phyloP scores from a whole-genome alignment of 2,888 invertebrate genomes.

The Podotricha telesiphe region DNA sequence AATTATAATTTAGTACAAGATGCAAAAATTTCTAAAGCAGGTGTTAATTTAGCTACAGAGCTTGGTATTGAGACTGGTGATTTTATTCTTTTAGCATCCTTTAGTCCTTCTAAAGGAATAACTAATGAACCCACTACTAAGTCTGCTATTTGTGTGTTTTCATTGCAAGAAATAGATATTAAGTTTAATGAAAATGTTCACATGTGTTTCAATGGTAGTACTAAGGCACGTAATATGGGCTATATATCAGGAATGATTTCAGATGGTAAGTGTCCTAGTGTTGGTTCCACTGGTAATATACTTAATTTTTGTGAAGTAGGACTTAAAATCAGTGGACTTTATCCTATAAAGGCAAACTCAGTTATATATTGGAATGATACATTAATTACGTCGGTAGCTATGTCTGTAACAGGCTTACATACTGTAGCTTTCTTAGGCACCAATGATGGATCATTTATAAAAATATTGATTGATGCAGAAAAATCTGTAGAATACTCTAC shows the following conservation, averaged over 20 bases:
- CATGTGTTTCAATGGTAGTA: slow-evolving; percentile 97
- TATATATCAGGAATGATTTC: slow-evolving; percentile 95
- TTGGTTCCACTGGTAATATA: slow-evolving; percentile 94
- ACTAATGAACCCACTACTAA: slow-evolving; percentile 91
- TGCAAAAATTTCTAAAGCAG: slow-evolving; percentile 94
- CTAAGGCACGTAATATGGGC: slow-evolving; percentile 95
- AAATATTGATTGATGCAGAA: slow-evolving; percentile 86
- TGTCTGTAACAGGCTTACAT: slow-evolving; percentile 94
- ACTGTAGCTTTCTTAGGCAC: slow-evolving; percentile 98
- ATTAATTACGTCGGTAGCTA: slow-evolving; percentile 92
- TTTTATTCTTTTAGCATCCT: slow-evolving; percentile 93
- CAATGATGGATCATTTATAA: slow-evolving; percentile 91
- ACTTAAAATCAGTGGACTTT: slow-evolving; percentile 94
- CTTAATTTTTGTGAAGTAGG: slow-evolving; percentile 96
- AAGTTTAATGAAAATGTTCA: slow-evolving; percentile 98
- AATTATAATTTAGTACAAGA: slow-evolving; percentile 96
- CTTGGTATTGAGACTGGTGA: slow-evolving; percentile 91
- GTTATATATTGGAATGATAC: slow-evolving; percentile 90
- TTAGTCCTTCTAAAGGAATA: slow-evolving; percentile 95
- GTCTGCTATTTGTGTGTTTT: slow-evolving; percentile 97
- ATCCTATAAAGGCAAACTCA: slow-evolving; percentile 91
- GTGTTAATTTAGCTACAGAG: slow-evolving; percentile 91
- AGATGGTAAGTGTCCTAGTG: slow-evolving; percentile 94
- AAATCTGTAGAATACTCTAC: slow-evolving; percentile 93
- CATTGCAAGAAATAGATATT: slow-evolving; percentile 94